A percentile compares a stretch with the other conserved stretches of the same genome.
Conservation (phyloP, 1,140 invertebrate genomes). For the Nomia melanderi region DNA sequence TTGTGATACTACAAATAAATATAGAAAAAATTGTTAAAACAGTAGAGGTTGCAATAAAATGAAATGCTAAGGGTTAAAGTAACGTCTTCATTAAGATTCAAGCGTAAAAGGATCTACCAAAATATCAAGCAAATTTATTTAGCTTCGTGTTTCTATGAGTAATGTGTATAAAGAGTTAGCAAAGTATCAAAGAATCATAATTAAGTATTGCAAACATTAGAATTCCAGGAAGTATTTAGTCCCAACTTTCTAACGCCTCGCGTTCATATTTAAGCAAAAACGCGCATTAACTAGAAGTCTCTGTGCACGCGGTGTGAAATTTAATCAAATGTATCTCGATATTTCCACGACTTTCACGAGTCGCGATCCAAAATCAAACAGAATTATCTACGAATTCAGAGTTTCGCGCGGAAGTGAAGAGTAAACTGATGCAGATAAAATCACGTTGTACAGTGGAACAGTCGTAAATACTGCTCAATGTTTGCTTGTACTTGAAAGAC, state of each 20-base stretch:
- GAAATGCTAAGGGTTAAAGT: too few relatives aligned
- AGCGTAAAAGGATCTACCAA: too few relatives aligned
- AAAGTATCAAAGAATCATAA: too few relatives aligned
- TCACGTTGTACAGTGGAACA: background rate
- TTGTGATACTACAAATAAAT: too few relatives aligned
- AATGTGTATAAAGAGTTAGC: too few relatives aligned
- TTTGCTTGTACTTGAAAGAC: too few relatives aligned
- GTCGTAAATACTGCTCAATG: background rate
- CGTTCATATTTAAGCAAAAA: background rate
- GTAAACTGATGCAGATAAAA: background rate
- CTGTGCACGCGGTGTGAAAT: background rate
- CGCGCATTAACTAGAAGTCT: too few relatives aligned
- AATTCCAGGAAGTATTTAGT: background rate
- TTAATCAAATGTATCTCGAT: conserved; percentile 3
- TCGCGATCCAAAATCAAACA: background rate
- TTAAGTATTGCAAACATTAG: background rate
- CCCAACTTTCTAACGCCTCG: background rate
- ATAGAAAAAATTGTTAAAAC: too few relatives aligned
- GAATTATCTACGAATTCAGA: background rate
- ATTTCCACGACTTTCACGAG: background rate
- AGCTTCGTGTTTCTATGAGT: too few relatives aligned
- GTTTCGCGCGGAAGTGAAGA: background rate
- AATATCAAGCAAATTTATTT: too few relatives aligned
- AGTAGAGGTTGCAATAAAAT: too few relatives aligned
- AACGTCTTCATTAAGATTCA: too few relatives aligned